A percentile compares a stretch with the other conserved stretches of the same genome.
Conservation (phyloP, 1,140 invertebrate genomes). For the Drosophila pruinosa region DNA sequence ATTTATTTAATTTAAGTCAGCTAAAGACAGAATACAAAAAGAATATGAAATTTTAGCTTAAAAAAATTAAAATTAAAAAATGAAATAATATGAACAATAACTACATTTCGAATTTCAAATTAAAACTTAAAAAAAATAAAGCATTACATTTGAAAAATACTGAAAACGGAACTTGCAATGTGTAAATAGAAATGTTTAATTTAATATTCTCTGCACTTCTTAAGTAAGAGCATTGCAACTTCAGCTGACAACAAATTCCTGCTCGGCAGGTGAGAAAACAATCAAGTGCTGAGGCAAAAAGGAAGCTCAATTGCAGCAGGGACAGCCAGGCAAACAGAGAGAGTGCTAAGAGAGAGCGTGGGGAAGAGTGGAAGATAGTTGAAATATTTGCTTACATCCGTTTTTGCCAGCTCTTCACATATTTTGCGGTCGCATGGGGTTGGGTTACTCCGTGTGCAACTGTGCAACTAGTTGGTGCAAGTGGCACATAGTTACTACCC, state of each 20-base stretch:
- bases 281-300: constrained; percentile 37
- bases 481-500: constrained; percentile 19
- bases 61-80: too few relatives aligned
- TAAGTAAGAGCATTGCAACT: neutral
- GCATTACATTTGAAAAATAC: too few relatives aligned
- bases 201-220: too few relatives aligned
- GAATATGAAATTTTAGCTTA: too few relatives aligned
- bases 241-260: neutral
- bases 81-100: too few relatives aligned
- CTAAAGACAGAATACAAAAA: too few relatives aligned
- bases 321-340: neutral
- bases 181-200: too few relatives aligned
- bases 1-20: too few relatives aligned
- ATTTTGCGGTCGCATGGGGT: constrained; percentile 51
- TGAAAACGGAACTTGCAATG: too few relatives aligned
- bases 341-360: neutral
- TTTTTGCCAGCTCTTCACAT: constrained; percentile 30
- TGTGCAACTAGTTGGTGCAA: constrained; percentile 19
- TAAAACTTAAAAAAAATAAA: too few relatives aligned
- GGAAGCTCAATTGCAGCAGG: constrained; percentile 20
- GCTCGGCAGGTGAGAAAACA: constrained; percentile 58
- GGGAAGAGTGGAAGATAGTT: neutral
- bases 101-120: too few relatives aligned
- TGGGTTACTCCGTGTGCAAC: constrained; percentile 22
- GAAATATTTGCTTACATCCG: constrained; percentile 55